These are phyloP conservation scores for Aleiodes testaceus DNA, from an alignment of 2,888 invertebrate species.

Conservation along the genomic window DNA sequence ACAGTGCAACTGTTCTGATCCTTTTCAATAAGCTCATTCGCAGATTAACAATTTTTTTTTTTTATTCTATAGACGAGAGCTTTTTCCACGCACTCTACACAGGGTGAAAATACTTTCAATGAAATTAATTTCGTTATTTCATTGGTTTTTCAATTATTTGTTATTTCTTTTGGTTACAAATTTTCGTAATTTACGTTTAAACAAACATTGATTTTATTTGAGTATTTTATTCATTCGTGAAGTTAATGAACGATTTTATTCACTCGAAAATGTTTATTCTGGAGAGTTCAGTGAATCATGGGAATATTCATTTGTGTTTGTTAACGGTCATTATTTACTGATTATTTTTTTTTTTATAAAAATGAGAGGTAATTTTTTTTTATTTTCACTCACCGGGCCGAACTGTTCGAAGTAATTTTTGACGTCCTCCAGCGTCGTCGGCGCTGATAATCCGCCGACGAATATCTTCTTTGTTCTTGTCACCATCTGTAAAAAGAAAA, in stretches of 20 bases:
- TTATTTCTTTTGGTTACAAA: background rate
- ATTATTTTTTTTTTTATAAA: constrained; percentile 7
- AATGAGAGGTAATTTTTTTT: constrained; percentile 5
- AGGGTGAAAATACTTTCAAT: too few relatives aligned
- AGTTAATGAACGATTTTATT: background rate
- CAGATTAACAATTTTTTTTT: constrained; percentile 16
- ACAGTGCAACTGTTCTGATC: constrained; percentile 22
- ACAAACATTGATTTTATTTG: too few relatives aligned
- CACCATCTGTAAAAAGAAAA: constrained; percentile 91
- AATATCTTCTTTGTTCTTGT: constrained; percentile 99
- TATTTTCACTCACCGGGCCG: constrained; percentile 90
- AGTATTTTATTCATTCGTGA: too few relatives aligned
- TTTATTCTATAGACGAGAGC: background rate
- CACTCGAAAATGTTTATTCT: background rate
- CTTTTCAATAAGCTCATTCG: constrained; percentile 34
- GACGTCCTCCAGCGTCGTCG: constrained; percentile 99
- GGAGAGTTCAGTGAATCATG: too few relatives aligned
- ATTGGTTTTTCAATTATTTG: background rate
- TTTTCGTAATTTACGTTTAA: too few relatives aligned
- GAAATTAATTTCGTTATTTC: too few relatives aligned
- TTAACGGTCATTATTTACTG: too few relatives aligned
- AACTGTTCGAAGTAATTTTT: constrained; percentile 99
- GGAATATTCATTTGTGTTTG: too few relatives aligned
- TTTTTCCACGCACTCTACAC: background rate
- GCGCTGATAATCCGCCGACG: constrained; percentile 99